A percentile compares a stretch with the other conserved stretches of the same genome.
Conservation (phyloP, 2,113 vertebrate genomes). For the Hipposideros armiger region DNA sequence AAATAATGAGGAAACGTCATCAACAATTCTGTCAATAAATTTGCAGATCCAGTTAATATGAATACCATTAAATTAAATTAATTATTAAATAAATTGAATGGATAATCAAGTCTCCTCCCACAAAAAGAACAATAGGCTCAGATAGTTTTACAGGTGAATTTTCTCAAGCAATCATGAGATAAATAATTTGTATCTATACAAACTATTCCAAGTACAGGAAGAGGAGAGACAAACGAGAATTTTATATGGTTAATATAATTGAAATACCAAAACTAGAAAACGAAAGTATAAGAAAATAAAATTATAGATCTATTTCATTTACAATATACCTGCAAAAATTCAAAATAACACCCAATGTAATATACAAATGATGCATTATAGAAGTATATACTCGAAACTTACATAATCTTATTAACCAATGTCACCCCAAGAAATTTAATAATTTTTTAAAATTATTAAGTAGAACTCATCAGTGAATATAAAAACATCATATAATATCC, state of each 20-base stretch:
- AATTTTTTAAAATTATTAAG: neutral
- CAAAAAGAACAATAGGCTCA: neutral
- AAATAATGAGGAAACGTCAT: neutral
- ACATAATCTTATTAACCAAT: too few species aligned
- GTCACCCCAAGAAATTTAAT: too few species aligned
- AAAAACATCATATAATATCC: neutral
- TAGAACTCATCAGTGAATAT: slow-evolving; percentile 7
- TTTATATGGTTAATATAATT: neutral
- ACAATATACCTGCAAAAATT: neutral
- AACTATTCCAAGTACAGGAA: neutral
- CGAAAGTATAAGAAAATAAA: neutral
- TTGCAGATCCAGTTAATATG: neutral
- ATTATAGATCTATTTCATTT: neutral
- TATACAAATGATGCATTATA: too few species aligned
- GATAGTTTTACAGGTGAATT: neutral
- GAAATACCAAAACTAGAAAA: neutral
- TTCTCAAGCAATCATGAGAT: neutral
- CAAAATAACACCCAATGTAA: neutral
- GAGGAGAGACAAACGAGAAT: neutral
- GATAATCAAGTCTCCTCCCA: neutral
- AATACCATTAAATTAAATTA: neutral
- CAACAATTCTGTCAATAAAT: neutral
- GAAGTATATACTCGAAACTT: too few species aligned
- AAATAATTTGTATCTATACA: neutral
- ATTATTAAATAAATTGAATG: slow-evolving; percentile 26